phyloP scores from a whole-genome alignment of 2,113 vertebrate genomes.

The Epinephelus lanceolatus region DNA sequence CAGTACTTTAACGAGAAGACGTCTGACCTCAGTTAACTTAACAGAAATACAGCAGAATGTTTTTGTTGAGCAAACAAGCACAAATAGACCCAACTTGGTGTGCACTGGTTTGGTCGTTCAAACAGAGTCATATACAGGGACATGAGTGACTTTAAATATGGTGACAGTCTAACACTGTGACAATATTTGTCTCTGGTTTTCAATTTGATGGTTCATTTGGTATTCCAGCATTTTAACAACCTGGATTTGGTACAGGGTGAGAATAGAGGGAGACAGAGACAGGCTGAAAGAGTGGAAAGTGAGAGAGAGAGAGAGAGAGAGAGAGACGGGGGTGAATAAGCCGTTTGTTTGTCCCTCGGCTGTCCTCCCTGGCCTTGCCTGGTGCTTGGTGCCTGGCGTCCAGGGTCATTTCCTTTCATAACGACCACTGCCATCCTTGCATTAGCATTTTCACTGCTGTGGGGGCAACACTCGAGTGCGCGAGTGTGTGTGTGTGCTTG shows the following conservation, averaged over 20 bases:
- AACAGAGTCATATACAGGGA: not conserved
- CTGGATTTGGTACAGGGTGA: constrained; percentile 6
- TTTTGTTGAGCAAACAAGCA: constrained; percentile 63
- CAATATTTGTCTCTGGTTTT: constrained; percentile 45
- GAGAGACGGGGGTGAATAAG: constrained; percentile 66
- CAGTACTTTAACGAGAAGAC: constrained; percentile 55
- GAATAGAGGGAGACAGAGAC: constrained; percentile 9
- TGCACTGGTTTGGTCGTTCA: constrained; percentile 5
- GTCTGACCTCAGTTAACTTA: constrained; percentile 59
- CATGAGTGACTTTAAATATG: constrained; percentile 10
- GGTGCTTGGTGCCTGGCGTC: constrained; percentile 66
- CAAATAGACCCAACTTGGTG: constrained; percentile 45
- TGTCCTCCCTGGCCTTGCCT: constrained; percentile 62
- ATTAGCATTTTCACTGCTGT: constrained; percentile 62
- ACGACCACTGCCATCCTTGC: constrained; percentile 54
- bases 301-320: constrained; percentile 17
- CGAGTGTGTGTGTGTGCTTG: constrained; percentile 27
- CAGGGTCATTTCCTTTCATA: constrained; percentile 65
- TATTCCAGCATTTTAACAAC: not conserved
- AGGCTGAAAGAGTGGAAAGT: constrained; percentile 32
- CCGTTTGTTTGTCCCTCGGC: constrained; percentile 65
- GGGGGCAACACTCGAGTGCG: constrained; percentile 31
- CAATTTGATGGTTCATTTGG: not conserved
- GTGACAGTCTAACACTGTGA: not conserved
- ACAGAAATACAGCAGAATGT: constrained; percentile 60